These are phyloP conservation scores for Tokudaia tokunoshimensis DNA, from an alignment of 2,797 vertebrate species.

Conservation along the genomic window DNA sequence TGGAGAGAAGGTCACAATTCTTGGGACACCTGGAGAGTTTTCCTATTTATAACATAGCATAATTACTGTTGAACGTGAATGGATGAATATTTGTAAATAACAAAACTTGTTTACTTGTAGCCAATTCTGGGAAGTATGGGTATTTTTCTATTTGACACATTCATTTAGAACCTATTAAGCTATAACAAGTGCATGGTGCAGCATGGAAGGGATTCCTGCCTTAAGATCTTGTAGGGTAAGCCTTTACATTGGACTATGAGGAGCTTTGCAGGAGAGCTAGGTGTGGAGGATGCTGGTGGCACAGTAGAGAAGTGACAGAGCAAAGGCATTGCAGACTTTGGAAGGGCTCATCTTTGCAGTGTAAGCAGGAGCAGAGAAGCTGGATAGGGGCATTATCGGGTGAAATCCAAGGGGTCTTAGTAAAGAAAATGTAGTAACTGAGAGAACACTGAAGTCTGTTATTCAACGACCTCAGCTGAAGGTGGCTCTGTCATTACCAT, in stretches of 20 bases:
- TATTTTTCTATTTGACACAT: slow-evolving; percentile 22
- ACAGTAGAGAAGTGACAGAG: not conserved
- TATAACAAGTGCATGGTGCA: not conserved
- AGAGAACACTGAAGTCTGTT: not conserved
- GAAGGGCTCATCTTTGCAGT: not conserved
- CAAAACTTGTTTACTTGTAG: slow-evolving; percentile 11
- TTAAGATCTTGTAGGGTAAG: slow-evolving; percentile 25
- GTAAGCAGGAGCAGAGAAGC: not conserved
- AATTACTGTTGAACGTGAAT: not conserved
- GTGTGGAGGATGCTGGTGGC: not conserved
- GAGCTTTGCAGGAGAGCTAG: not conserved
- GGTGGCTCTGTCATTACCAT: not conserved
- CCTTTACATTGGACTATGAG: not conserved
- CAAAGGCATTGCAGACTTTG: not conserved
- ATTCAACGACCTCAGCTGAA: not conserved
- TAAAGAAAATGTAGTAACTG: not conserved
- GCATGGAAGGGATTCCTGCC: not conserved
- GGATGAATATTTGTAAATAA: not conserved
- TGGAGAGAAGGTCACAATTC: not conserved
- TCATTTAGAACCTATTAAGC: slow-evolving; percentile 28
- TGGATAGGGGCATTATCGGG: not conserved
- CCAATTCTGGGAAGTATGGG: not conserved
- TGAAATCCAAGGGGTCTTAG: not conserved
- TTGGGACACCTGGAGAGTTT: slow-evolving; percentile 4
- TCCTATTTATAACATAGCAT: not conserved